These are phyloP conservation scores for Phyllotreta striolata DNA, from an alignment of 2,888 invertebrate genomes.

Conservation along the genomic window DNA sequence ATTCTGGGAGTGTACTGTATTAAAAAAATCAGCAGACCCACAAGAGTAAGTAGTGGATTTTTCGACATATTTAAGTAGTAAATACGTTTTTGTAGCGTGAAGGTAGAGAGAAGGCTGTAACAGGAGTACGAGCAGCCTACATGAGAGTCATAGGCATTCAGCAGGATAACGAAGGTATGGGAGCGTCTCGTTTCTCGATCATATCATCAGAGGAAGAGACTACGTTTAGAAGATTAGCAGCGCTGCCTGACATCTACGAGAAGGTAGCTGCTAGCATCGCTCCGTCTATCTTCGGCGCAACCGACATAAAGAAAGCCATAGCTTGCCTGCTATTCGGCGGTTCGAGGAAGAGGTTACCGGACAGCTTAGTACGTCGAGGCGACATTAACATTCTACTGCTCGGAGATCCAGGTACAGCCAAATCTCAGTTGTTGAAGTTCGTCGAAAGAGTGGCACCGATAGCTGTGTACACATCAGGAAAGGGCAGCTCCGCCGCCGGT, in stretches of 20 bases:
- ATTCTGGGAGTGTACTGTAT: conserved; percentile 97
- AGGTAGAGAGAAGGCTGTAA: conserved; percentile 78
- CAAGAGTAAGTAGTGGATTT: conserved; percentile 61
- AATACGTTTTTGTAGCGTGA: conserved; percentile 63
- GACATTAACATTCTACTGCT: conserved; percentile 95
- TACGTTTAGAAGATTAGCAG: conserved; percentile 83
- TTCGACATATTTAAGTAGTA: conserved; percentile 1
- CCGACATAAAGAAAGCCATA: conserved; percentile 97
- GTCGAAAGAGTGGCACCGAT: conserved; percentile 95
- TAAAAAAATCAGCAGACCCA: conserved; percentile 78
- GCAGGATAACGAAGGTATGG: conserved; percentile 82
- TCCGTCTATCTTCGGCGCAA: conserved; percentile 94
- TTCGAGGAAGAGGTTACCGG: conserved; percentile 82
- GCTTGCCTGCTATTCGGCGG: conserved; percentile 95
- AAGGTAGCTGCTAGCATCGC: conserved; percentile 90
- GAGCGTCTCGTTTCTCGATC: conserved; percentile 66
- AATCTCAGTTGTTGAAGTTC: conserved; percentile 96
- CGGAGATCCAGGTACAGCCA: conserved; percentile 99
- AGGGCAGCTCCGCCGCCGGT: conserved; percentile 99
- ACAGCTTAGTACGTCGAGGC: conserved; percentile 93
- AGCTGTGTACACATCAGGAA: conserved; percentile 98
- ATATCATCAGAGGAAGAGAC: conserved; percentile 79
- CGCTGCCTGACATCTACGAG: conserved; percentile 87
- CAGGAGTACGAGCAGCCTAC: conserved; percentile 94
- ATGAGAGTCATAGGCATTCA: conserved; percentile 92